These are phyloP conservation scores for Leptopilina clavipes DNA, from an alignment of 1,140 invertebrate genomes.

Conservation along the genomic window DNA sequence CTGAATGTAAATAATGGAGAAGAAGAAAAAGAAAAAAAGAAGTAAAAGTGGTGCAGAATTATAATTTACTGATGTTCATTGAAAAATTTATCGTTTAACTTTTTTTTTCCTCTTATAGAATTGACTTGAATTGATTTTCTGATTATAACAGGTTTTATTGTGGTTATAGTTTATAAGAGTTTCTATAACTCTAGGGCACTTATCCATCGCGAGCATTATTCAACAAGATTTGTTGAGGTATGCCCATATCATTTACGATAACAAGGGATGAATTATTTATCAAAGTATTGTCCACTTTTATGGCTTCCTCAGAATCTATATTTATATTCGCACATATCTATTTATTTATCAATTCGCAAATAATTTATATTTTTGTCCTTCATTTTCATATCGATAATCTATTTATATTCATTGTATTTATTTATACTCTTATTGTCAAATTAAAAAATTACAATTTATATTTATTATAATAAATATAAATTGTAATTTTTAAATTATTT, in stretches of 20 bases:
- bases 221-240: slow-evolving; percentile 6
- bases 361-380: too few relatives aligned
- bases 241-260: slow-evolving; percentile 12
- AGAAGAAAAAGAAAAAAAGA: neutral
- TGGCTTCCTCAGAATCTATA: neutral
- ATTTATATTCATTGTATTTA: too few relatives aligned
- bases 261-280: slow-evolving; percentile 15
- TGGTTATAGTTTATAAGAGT: neutral
- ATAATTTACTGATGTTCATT: neutral
- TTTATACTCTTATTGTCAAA: too few relatives aligned
- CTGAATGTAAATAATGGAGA: too few relatives aligned
- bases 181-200: slow-evolving; percentile 4
- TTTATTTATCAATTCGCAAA: neutral
- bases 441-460: too few relatives aligned
- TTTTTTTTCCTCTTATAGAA: neutral
- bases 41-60: neutral
- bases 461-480: too few relatives aligned
- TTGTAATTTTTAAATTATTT: too few relatives aligned
- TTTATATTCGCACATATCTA: neutral
- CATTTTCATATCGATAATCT: too few relatives aligned
- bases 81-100: neutral
- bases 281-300: neutral
- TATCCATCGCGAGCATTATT: neutral
- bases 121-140: neutral
- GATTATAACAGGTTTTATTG: slow-evolving; percentile 13